Percentiles rank a stretch among this genome's conserved stretches.
These are phyloP conservation scores for Catajapyx aquilonaris DNA, from an alignment of 1,140 invertebrate genomes.

Conservation along the genomic window DNA sequence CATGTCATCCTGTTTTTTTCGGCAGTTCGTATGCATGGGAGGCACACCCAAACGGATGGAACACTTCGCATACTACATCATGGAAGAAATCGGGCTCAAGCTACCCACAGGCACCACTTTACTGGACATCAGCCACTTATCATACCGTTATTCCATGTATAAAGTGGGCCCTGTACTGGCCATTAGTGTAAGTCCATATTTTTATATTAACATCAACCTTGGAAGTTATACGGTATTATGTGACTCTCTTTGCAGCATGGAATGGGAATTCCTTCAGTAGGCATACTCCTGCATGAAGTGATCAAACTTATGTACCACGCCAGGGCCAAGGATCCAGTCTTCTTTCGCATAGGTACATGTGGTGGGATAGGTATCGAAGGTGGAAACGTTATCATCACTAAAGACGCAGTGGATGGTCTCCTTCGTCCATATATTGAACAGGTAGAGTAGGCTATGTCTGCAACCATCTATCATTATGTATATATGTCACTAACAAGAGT, in stretches of 20 bases:
- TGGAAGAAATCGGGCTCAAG: constrained; percentile 74
- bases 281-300: constrained; percentile 77
- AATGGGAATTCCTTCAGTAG: constrained; percentile 81
- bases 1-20: constrained; percentile 16
- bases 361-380: constrained; percentile 78
- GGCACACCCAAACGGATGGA: constrained; percentile 89
- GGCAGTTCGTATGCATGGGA: constrained; percentile 92
- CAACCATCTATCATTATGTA: too few relatives aligned
- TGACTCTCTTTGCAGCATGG: constrained; percentile 55
- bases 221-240: too few relatives aligned
- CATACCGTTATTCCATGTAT: constrained; percentile 89
- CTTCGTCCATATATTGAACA: constrained; percentile 43
- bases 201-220: too few relatives aligned
- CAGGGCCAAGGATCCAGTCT: constrained; percentile 61
- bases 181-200: constrained; percentile 60
- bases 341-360: constrained; percentile 81
- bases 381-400: constrained; percentile 70
- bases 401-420: constrained; percentile 64
- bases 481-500: too few relatives aligned
- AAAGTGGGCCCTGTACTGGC: constrained; percentile 89
- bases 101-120: constrained; percentile 67
- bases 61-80: constrained; percentile 75
- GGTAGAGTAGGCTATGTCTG: constrained; percentile 24
- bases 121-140: constrained; percentile 73
- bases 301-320: constrained; percentile 88